These are phyloP conservation scores for Micrastur ruficollis DNA, from an alignment of 2,797 vertebrate genomes.

Conservation along the genomic window DNA sequence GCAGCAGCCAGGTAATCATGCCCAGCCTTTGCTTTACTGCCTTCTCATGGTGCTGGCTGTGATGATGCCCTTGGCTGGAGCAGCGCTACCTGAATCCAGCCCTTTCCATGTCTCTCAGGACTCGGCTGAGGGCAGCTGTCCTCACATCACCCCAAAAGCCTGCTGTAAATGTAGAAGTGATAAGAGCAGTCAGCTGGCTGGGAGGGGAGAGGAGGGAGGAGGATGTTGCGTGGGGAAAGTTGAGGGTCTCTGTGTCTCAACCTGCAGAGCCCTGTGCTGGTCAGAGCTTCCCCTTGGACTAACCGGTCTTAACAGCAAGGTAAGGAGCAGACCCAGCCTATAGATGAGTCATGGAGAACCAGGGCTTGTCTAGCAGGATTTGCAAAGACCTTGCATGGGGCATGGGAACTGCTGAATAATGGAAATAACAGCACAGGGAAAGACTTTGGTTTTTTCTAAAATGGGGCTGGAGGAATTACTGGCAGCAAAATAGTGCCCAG, in stretches of 20 bases:
- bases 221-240: neutral
- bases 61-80: neutral
- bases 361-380: neutral
- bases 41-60: neutral
- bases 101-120: neutral
- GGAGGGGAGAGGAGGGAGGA: neutral
- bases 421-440: neutral
- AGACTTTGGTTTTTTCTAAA: neutral
- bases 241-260: neutral
- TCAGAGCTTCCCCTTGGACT: neutral
- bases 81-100: neutral
- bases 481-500: neutral
- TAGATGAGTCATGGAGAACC: neutral
- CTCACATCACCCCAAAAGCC: neutral
- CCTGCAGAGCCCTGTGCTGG: neutral
- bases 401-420: neutral
- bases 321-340: neutral
- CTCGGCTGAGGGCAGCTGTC: neutral
- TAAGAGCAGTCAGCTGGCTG: conserved; percentile 14
- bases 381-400: neutral
- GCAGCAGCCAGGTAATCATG: neutral
- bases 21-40: neutral
- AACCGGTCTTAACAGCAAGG: neutral
- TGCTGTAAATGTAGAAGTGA: neutral
- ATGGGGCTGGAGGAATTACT: neutral